A percentile compares a stretch with the other conserved stretches of the same genome.
Evolutionary conservation across 2,113 vertebrate genomes (phyloP).

Genomic region (Chamaetylas fuelleborni): DNA sequence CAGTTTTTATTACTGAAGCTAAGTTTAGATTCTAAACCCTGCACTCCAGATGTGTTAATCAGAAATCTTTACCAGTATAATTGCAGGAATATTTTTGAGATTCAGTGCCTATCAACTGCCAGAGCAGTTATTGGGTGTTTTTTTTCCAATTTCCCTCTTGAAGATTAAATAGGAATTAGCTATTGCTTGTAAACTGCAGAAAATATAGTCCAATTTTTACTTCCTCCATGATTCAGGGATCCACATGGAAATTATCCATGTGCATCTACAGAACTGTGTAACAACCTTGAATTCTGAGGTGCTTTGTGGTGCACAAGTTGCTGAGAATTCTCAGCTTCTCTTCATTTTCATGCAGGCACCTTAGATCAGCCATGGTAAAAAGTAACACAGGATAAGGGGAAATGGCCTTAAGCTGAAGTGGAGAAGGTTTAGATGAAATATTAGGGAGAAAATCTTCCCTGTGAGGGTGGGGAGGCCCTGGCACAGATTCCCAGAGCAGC

Average conservation of each 20-base stretch:
- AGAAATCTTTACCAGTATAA: constrained; percentile 45
- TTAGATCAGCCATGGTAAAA: background rate
- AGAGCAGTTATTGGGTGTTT: background rate
- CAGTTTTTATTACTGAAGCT: constrained; percentile 21
- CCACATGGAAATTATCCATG: background rate
- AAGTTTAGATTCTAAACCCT: constrained; percentile 22
- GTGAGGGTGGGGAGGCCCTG: background rate
- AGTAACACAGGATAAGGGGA: background rate
- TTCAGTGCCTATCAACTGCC: background rate
- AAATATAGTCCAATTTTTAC: background rate
- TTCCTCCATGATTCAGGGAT: background rate
- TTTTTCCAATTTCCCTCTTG: background rate
- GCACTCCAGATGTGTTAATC: constrained; percentile 39
- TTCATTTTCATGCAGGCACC: background rate
- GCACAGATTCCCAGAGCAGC: background rate
- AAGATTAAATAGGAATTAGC: background rate
- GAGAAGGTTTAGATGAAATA: background rate
- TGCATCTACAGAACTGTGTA: background rate
- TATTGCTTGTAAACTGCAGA: background rate
- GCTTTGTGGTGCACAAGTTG: background rate
- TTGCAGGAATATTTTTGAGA: constrained; percentile 26
- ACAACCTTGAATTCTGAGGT: background rate
- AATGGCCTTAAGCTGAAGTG: background rate
- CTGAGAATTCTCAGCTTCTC: background rate
- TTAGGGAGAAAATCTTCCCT: background rate